Evolutionary conservation across 2,888 invertebrate species (phyloP), one percentile per base, ranked within the genome.

Genomic region (Leptarthrus brevirostris): DNA sequence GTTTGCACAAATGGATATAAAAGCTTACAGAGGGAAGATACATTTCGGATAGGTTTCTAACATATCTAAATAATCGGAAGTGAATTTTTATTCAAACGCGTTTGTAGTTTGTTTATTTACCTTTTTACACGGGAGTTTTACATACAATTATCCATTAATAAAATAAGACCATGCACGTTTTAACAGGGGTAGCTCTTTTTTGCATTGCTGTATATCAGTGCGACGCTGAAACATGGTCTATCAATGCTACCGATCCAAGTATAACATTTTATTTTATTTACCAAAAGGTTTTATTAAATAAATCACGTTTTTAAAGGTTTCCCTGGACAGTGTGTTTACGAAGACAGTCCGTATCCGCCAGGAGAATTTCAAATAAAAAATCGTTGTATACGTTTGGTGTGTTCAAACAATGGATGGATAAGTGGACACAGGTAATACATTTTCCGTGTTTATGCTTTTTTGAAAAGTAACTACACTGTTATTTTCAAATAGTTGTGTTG

Each of bases 371-470:
- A 40, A 20, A 66, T 66, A 18, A 30, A 58, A 61, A 40, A 40
- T 18, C 20, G n/a, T 14, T 73, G 73, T 14, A 18, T 53, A n/a
- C 64, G 64, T 36, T 26, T 73, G 36, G 52, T 66, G 16, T 73
- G 73, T 30, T 40, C 44, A 6, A 1, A 3, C 18, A 53, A 66
- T 44, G 14, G 44, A 16, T 66, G 73, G 66, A 30, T 73, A 12
- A 73, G 73, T 49, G 66, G 30, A 26, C 73, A 73, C n/a, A 73
- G 66, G 73, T 66, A 47, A 47, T 5, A 26, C n/a, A n/a, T n/a
- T n/a, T n/a, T n/a, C n/a, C n/a, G n/a, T n/a, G n/a, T n/a, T n/a
- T n/a, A n/a, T n/a, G n/a, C n/a, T n/a, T n/a, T n/a, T n/a, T n/a
- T n/a, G n/a, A n/a, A n/a, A n/a, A n/a, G n/a, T n/a, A n/a, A n/a